Base-by-base conservation (phyloP, 64 coral and sea anemone species). In the Porites lutea region DNA sequence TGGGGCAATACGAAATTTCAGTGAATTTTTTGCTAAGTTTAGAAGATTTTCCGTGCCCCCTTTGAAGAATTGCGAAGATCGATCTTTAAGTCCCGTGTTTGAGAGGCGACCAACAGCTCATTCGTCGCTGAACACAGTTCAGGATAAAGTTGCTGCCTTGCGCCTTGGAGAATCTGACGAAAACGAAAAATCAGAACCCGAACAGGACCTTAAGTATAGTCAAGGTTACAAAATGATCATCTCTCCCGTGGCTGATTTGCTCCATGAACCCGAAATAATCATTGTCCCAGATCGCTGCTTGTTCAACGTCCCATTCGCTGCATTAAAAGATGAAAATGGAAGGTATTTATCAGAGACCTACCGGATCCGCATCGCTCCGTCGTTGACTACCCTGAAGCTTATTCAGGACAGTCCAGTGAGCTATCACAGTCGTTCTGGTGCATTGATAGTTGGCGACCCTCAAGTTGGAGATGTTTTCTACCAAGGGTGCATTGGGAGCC, bases 351-450 rank as follows among this genome's bases (percentile, higher is more conserved):
- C 73, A 4, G 73, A 89, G 62, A 65, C 18, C 1, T 64, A 21
- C 4, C 27, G 58, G 10, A 78, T 89, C 21, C 71, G 87, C 73
- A 54, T 89, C 27, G 87, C 48, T 15, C 87, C 87, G 3, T 89
- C 87, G 14, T 48, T 89, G 72, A 89, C 87, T 13, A 64, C 87
- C 15, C 75, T 89, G 14, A 89, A 89, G n/a, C 51, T 77, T 48
- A 54, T 89, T 51, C 71, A 65, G 23, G 87, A 89, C 59, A 63
- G 51, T 57, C 69, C 55, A 65, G 72, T 15, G 27, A 57, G 77
- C 18, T 77, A 65, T 61, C 59, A 89, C 57, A 64, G 18, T 61
- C 73, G 46, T 23, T 48, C 87, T 20, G 87, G 87, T 18, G 87
- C 73, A 51, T 37, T 78, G 15, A 65, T 89, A 57, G 59, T 89